phyloP scores from a whole-genome alignment of 2,113 vertebrate species.

The Bungarus multicinctus region DNA sequence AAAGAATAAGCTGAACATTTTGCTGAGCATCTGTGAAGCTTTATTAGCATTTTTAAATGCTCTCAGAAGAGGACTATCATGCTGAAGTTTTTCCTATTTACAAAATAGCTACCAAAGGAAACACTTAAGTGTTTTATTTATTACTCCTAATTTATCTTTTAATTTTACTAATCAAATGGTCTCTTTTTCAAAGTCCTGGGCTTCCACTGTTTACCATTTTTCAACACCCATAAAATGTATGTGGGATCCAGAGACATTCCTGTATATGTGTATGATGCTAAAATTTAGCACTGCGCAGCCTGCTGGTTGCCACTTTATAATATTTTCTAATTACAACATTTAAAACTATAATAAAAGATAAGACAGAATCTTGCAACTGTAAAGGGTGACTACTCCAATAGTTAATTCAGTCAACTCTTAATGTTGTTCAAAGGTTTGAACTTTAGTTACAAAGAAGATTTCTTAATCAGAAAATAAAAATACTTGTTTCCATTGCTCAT shows the following conservation, averaged over 20 bases:
- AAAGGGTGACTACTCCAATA: neutral
- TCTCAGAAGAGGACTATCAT: neutral
- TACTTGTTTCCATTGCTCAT: neutral
- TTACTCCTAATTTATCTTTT: neutral
- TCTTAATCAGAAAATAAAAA: neutral
- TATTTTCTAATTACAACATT: neutral
- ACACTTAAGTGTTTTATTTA: neutral
- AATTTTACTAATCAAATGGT: neutral
- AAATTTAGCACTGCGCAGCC: neutral
- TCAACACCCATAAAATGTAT: neutral
- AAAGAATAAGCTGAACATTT: neutral
- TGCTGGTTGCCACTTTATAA: neutral
- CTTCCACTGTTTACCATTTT: neutral
- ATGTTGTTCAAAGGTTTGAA: neutral
- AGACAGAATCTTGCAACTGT: neutral
- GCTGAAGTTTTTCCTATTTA: neutral
- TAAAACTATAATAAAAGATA: neutral
- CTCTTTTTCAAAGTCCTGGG: neutral
- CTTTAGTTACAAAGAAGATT: neutral
- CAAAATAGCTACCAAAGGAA: neutral
- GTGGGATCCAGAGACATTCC: neutral
- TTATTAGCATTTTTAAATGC: neutral
- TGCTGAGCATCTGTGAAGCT: neutral
- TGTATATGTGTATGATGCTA: neutral
- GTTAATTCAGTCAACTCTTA: neutral